These are phyloP conservation scores for Folsomia manolachei DNA, from an alignment of 2,888 invertebrate genomes.

Conservation along the genomic window DNA sequence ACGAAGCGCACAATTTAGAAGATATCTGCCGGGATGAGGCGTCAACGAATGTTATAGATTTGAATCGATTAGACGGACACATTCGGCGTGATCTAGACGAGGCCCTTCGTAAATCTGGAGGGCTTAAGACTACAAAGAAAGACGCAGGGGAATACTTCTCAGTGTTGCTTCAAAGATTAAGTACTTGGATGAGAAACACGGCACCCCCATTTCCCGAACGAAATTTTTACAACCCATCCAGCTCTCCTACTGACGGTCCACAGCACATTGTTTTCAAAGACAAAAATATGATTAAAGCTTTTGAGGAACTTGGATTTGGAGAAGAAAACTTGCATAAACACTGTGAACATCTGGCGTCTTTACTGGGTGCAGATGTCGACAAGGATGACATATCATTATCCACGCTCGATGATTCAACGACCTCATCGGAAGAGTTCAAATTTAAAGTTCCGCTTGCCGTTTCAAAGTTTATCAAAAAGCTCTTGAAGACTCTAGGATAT, in stretches of 20 bases:
- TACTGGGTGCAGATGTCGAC: not conserved
- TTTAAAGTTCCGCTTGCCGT: not conserved
- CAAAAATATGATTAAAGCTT: not conserved
- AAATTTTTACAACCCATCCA: not conserved
- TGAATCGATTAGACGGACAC: not conserved
- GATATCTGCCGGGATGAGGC: constrained; percentile 57
- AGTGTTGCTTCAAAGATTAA: not conserved
- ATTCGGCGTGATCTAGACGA: not conserved
- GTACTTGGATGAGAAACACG: not conserved
- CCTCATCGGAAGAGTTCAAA: not conserved
- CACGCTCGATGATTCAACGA: not conserved
- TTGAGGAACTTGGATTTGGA: not conserved
- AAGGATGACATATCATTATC: not conserved
- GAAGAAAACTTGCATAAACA: not conserved
- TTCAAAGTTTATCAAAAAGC: not conserved
- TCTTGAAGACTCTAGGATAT: not conserved
- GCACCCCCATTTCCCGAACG: not conserved
- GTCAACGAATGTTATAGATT: constrained; percentile 11
- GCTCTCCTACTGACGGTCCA: not conserved
- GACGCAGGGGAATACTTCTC: not conserved
- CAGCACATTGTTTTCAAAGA: not conserved
- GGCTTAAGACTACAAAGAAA: not conserved
- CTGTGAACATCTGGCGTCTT: not conserved
- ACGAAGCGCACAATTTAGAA: constrained; percentile 62
- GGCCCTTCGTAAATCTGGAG: not conserved